Percentiles rank a stretch among this genome's conserved stretches.
phyloP scores from a whole-genome alignment of 2,888 invertebrate genomes.

The Hypercompe scribonia region DNA sequence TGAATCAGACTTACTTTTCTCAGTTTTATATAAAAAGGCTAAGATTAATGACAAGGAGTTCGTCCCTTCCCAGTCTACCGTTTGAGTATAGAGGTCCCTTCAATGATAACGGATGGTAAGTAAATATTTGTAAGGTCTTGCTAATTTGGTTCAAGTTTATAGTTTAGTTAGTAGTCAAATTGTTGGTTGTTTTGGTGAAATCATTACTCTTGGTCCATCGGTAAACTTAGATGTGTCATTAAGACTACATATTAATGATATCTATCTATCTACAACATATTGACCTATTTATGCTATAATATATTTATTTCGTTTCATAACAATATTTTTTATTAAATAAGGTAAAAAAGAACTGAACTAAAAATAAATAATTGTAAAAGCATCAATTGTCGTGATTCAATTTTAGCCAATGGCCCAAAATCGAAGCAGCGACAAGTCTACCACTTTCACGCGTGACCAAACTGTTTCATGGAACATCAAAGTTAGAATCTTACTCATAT shows the following conservation, averaged over 20 bases:
- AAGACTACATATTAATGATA: background rate
- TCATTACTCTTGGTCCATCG: too few relatives aligned
- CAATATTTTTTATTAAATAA: background rate
- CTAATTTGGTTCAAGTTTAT: too few relatives aligned
- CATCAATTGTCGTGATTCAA: background rate
- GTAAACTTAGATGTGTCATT: background rate
- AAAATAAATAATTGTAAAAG: background rate
- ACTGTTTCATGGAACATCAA: background rate
- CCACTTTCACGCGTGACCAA: slow-evolving; percentile 1
- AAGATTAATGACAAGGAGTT: slow-evolving; percentile 13
- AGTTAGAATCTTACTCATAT: background rate
- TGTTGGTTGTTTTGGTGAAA: too few relatives aligned
- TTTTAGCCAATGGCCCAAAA: slow-evolving; percentile 5
- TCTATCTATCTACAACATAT: too few relatives aligned
- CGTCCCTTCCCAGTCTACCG: background rate
- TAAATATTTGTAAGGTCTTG: background rate
- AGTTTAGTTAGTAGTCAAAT: too few relatives aligned
- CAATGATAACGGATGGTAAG: background rate
- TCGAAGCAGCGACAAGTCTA: slow-evolving; percentile 1
- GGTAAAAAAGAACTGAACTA: background rate
- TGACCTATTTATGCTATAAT: too few relatives aligned
- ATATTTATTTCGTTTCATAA: too few relatives aligned
- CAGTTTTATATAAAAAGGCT: background rate
- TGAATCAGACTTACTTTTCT: background rate
- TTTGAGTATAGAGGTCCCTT: background rate